Percentiles rank a stretch among this genome's conserved stretches.
Evolutionary conservation across 2,888 invertebrate genomes (phyloP).

Genomic region (Drosophila demipolita): DNA sequence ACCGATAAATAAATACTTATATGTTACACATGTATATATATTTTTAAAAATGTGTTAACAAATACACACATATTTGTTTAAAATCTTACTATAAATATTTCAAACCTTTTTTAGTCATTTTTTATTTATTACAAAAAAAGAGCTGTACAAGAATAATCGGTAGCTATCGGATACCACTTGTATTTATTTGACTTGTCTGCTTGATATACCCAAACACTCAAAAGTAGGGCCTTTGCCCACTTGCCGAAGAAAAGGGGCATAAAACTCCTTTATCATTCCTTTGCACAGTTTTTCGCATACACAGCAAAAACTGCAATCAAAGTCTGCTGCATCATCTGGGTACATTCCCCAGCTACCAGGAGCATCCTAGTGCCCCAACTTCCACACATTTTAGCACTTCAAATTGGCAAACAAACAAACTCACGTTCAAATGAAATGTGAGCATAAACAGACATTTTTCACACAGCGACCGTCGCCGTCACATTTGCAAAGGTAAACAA

Average conservation of each 20-base stretch:
- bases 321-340: slow-evolving; percentile 45
- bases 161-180: slow-evolving; percentile 1
- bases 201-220: slow-evolving; percentile 12
- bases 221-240: slow-evolving; percentile 30
- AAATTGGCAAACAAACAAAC: slow-evolving; percentile 78
- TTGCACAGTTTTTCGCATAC: slow-evolving; percentile 52
- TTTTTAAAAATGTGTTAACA: too few species aligned
- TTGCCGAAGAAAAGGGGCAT: slow-evolving; percentile 3
- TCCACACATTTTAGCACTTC: slow-evolving; percentile 65
- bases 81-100: neutral
- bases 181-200: slow-evolving; percentile 12
- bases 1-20: neutral
- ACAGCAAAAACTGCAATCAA: slow-evolving; percentile 77
- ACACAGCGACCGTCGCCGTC: slow-evolving; percentile 59
- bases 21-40: neutral
- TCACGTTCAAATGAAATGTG: slow-evolving; percentile 80
- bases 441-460: slow-evolving; percentile 80
- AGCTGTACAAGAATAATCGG: neutral
- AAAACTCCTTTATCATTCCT: slow-evolving; percentile 2
- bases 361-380: slow-evolving; percentile 2
- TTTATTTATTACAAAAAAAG: neutral
- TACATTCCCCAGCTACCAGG: slow-evolving; percentile 8
- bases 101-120: neutral
- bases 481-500: slow-evolving; percentile 70
- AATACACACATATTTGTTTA: neutral